Evolutionary conservation across 2,888 invertebrate species (phyloP), one percentile per base, ranked within the genome.

Genomic region (Eubasilissa splendida): DNA sequence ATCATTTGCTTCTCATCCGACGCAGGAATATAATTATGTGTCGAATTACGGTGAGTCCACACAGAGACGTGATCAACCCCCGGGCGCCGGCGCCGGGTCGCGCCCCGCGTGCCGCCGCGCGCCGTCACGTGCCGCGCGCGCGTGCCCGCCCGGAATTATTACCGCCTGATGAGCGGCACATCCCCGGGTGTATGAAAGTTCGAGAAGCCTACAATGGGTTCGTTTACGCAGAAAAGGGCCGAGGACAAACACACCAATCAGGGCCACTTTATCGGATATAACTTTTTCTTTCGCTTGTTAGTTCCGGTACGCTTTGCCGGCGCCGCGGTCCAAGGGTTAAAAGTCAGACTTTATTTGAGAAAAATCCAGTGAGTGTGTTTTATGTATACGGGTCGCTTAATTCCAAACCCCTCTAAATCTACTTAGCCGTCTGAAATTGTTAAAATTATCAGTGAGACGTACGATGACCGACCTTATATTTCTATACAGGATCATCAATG

Each of bases 221-320:
- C 82, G 82, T 82, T 82, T 82, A 80, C 77, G 81, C 76, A 74
- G 79, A 63, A 63, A 58, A 60, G 80, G 50, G 78, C 60, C 42
- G 68, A 68, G 77, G 77, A 82, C 82, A 82, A 82, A 80, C 70
- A 80, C 68, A 78, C 82, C 82, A 82, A 82, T 82, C 82, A 82
- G 80, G 80, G 78, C 80, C 78, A 82, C 82, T 82, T 82, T 82
- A 82, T 82, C 80, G 74, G 80, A 82, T 82, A 70, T 78, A 78
- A 80, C 80, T 80, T 80, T 77, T 80, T 80, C 82, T 80, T 71
- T 65, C 71, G 58, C 77, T 75, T 42, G 4, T 42, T 42, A n/a
- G 52, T 58, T 58, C 58, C 58, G 58, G 58, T n/a, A 10, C 33
- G 33, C 12, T 14, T 50, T 53, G 33, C 11, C 14, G 4, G n/a